Conservation (phyloP, 2,888 invertebrate species). For the Scaptodrosophila latifasciaeformis region DNA sequence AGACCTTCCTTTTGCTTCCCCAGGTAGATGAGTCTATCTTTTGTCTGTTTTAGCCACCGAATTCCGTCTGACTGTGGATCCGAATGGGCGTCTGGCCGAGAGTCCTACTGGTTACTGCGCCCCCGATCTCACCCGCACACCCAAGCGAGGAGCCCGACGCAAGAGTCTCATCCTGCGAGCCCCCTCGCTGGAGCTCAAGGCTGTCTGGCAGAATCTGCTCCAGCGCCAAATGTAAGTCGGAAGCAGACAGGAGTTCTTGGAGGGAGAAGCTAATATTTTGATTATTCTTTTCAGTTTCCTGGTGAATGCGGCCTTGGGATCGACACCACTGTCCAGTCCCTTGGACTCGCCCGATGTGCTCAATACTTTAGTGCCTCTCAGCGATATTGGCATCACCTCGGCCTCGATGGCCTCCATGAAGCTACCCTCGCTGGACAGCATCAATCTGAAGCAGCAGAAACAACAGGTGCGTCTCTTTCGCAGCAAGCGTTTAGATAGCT, state of each 20-base stretch:
- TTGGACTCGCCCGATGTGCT: constrained; percentile 86
- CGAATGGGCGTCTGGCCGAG: constrained; percentile 79
- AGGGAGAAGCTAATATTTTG: neutral
- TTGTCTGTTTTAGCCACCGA: constrained; percentile 82
- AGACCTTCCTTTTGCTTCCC: too few species aligned
- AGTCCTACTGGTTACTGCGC: constrained; percentile 86
- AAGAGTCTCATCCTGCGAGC: constrained; percentile 85
- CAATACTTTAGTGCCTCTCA: constrained; percentile 74
- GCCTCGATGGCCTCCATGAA: constrained; percentile 75
- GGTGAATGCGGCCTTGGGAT: constrained; percentile 86
- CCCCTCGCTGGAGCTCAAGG: constrained; percentile 88
- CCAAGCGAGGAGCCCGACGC: constrained; percentile 80
- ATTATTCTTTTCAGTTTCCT: constrained; percentile 79
- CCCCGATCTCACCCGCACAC: constrained; percentile 79
- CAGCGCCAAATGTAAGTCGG: constrained; percentile 88
- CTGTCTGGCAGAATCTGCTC: constrained; percentile 92
- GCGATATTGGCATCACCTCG: constrained; percentile 74
- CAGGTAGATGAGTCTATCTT: too few species aligned
- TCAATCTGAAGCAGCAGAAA: constrained; percentile 69
- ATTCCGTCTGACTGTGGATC: constrained; percentile 86
- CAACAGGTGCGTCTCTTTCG: constrained; percentile 73
- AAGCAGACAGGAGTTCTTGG: neutral
- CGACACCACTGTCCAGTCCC: constrained; percentile 87
- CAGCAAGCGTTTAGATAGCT: constrained; percentile 66
- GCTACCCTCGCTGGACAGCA: constrained; percentile 75